A percentile compares a stretch with the other conserved stretches of the same genome.
These are phyloP conservation scores for Trachelus iudaicus DNA, from an alignment of 2,888 invertebrate genomes.

Conservation along the genomic window DNA sequence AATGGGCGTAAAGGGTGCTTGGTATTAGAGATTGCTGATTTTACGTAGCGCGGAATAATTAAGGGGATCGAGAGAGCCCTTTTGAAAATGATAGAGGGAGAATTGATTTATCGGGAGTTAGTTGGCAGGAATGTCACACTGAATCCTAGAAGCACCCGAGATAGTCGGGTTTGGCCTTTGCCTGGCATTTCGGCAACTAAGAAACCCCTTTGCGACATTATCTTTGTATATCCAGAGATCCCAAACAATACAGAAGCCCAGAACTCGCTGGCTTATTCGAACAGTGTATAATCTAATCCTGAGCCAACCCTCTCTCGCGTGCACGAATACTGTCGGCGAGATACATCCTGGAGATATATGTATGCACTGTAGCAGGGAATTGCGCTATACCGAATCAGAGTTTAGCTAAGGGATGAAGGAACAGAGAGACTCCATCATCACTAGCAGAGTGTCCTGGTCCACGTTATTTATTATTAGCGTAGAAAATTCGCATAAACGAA, in stretches of 20 bases:
- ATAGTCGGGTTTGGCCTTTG: constrained; percentile 17
- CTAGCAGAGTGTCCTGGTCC: not conserved
- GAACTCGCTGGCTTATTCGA: constrained; percentile 5
- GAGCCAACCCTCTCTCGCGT: not conserved
- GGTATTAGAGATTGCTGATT: not conserved
- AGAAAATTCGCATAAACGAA: constrained; percentile 13
- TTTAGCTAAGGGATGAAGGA: not conserved
- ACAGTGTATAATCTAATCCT: constrained; percentile 27
- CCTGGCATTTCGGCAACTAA: constrained; percentile 23
- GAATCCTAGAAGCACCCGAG: not conserved
- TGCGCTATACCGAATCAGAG: not conserved
- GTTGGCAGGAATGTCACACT: constrained; percentile 10
- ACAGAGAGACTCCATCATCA: not conserved
- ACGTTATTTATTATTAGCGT: not conserved
- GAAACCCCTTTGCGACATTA: constrained; percentile 30
- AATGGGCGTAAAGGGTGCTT: not conserved
- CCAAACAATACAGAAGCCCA: constrained; percentile 32
- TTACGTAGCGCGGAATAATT: not conserved
- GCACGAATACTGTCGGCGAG: not conserved
- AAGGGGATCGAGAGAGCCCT: not conserved
- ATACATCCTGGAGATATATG: not conserved
- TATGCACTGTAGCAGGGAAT: not conserved
- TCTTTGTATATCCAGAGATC: constrained; percentile 44
- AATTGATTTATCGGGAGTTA: not conserved
- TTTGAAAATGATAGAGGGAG: not conserved